phyloP scores from a whole-genome alignment of 2,797 vertebrate species.

The Tragopan temminckii region DNA sequence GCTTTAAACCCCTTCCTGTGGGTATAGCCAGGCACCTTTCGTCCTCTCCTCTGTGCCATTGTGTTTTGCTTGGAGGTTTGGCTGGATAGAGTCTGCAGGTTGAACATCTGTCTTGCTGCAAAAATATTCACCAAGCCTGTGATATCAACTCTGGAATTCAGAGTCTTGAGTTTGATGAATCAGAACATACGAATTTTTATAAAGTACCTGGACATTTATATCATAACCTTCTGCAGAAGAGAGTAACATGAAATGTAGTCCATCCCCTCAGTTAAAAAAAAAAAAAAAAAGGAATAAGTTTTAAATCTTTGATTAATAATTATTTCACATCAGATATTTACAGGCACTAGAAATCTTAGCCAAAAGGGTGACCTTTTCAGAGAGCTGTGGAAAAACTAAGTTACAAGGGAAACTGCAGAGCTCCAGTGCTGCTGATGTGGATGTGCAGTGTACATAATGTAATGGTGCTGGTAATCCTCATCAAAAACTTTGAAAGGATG shows the following conservation, averaged over 20 bases:
- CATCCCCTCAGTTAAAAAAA: not conserved
- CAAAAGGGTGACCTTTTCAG: not conserved
- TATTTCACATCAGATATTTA: not conserved
- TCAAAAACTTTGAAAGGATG: not conserved
- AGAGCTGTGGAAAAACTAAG: not conserved
- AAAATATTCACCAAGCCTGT: not conserved
- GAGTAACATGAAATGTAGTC: not conserved
- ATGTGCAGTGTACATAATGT: not conserved
- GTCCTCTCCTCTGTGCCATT: not conserved
- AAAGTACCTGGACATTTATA: not conserved
- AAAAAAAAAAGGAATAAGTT: not conserved
- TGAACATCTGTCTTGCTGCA: not conserved
- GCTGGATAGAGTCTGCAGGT: not conserved
- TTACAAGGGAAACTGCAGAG: slow-evolving; percentile 22
- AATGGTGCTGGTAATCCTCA: slow-evolving; percentile 17
- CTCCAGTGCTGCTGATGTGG: not conserved
- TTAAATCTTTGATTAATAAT: not conserved
- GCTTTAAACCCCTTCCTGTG: not conserved
- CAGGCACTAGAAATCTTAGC: not conserved
- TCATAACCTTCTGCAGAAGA: not conserved
- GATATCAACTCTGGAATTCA: not conserved
- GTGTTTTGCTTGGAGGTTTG: not conserved
- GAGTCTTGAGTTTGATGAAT: not conserved
- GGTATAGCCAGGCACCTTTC: not conserved
- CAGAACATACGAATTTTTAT: not conserved